These are phyloP conservation scores for Sebastiscus tertius DNA, from an alignment of 2,797 vertebrate genomes.

Conservation along the genomic window DNA sequence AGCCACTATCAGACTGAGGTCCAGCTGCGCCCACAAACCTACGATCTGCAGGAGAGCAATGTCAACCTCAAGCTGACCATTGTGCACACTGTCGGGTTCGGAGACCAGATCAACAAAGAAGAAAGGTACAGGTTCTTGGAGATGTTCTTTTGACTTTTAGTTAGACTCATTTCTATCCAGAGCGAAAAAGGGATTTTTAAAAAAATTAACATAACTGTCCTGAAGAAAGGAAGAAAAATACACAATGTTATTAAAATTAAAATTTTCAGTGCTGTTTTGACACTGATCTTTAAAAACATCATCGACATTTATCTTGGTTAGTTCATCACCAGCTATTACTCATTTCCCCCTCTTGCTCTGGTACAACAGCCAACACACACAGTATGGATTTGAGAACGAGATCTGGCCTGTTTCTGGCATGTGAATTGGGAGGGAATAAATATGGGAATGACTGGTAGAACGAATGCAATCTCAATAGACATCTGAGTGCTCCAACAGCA, in stretches of 20 bases:
- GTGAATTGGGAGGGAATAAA: conserved; percentile 29
- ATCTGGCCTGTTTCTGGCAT: conserved; percentile 31
- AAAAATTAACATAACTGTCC: not conserved
- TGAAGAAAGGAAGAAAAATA: not conserved
- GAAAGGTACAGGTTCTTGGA: conserved; percentile 85
- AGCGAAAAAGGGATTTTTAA: not conserved
- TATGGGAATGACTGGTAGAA: conserved; percentile 50
- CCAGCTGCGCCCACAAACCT: conserved; percentile 86
- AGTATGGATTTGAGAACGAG: conserved; percentile 8
- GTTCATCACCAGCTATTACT: conserved; percentile 15
- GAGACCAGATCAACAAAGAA: conserved; percentile 97
- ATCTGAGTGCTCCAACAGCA: conserved; percentile 37
- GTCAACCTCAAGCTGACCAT: conserved; percentile 96
- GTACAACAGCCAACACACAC: conserved; percentile 17
- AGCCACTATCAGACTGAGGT: conserved; percentile 90
- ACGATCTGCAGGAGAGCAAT: conserved; percentile 93
- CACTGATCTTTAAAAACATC: not conserved
- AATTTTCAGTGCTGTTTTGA: not conserved
- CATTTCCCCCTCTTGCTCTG: conserved; percentile 1
- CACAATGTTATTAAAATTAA: not conserved
- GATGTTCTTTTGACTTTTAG: not conserved
- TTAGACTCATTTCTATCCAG: not conserved
- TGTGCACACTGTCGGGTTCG: conserved; percentile 96
- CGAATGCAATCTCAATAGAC: conserved; percentile 56
- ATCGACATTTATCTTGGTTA: not conserved